A percentile compares a stretch with the other conserved stretches of the same genome.
Conservation (phyloP, 2,113 vertebrate genomes). For the Peromyscus polionotus region DNA sequence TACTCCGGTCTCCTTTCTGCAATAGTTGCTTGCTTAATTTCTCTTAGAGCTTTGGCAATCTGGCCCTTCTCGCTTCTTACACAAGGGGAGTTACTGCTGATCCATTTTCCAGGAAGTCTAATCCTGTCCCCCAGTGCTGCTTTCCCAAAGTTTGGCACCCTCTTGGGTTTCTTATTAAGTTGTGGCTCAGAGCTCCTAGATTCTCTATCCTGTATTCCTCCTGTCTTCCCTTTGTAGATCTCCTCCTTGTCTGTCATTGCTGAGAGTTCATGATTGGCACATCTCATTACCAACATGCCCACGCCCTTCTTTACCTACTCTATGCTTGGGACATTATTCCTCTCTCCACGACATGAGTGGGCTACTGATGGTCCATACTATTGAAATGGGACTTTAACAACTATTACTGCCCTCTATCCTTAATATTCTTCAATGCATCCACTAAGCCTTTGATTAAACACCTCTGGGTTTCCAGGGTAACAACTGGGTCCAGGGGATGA, state of each 20-base stretch:
- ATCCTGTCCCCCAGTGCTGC: neutral
- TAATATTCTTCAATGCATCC: neutral
- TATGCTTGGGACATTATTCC: neutral
- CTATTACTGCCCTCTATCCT: neutral
- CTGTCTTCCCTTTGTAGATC: neutral
- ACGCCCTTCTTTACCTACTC: fast-evolving
- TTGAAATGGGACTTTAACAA: neutral
- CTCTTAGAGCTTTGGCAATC: neutral
- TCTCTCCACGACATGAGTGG: neutral
- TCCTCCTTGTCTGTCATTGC: neutral
- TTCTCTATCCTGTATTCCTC: neutral
- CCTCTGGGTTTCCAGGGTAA: neutral
- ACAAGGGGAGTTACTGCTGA: neutral
- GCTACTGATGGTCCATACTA: no score
- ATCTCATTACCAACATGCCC: neutral
- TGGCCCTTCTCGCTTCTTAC: neutral
- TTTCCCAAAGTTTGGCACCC: neutral
- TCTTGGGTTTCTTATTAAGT: neutral
- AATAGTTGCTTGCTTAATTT: neutral
- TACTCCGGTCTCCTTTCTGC: neutral
- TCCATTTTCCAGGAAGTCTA: neutral
- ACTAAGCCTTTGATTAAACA: neutral
- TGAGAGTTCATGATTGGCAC: neutral
- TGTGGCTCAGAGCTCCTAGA: neutral
- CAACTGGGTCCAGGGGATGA: neutral